Conservation (phyloP, 2,888 invertebrate genomes). For the Deilephila porcellus region DNA sequence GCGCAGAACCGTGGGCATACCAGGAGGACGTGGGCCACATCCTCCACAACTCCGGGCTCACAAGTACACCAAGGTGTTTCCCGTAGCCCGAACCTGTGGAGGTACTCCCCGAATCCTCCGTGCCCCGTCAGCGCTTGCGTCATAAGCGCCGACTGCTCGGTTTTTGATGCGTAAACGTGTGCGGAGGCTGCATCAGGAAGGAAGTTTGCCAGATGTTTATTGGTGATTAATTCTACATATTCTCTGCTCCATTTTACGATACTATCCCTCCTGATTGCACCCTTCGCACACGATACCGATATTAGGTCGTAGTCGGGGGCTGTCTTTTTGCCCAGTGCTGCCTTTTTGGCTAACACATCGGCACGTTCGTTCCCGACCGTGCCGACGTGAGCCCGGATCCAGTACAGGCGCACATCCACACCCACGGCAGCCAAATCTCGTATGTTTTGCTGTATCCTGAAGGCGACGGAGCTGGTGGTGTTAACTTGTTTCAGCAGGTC, state of each 20-base stretch:
- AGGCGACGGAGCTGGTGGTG: not conserved
- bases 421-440: not conserved
- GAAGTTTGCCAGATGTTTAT: not conserved
- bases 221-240: not conserved
- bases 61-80: conserved; percentile 4
- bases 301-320: not conserved
- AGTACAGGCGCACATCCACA: not conserved
- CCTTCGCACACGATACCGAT: not conserved
- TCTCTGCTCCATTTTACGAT: not conserved
- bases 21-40: not conserved
- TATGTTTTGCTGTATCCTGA: not conserved
- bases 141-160: not conserved
- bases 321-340: not conserved
- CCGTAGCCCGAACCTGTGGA: conserved; percentile 11
- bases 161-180: not conserved
- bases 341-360: not conserved
- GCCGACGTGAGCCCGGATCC: not conserved
- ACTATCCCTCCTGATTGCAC: not conserved
- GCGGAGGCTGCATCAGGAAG: conserved; percentile 1
- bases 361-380: not conserved
- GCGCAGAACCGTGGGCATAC: not conserved
- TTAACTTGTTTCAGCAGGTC: too few relatives aligned
- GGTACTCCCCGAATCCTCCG: not conserved
- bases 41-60: conserved; percentile 9
- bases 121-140: conserved; percentile 18